Percentiles rank a stretch among this genome's conserved stretches.
Evolutionary conservation across 2,888 invertebrate genomes (phyloP).

Genomic region (Trichacis sp.): DNA sequence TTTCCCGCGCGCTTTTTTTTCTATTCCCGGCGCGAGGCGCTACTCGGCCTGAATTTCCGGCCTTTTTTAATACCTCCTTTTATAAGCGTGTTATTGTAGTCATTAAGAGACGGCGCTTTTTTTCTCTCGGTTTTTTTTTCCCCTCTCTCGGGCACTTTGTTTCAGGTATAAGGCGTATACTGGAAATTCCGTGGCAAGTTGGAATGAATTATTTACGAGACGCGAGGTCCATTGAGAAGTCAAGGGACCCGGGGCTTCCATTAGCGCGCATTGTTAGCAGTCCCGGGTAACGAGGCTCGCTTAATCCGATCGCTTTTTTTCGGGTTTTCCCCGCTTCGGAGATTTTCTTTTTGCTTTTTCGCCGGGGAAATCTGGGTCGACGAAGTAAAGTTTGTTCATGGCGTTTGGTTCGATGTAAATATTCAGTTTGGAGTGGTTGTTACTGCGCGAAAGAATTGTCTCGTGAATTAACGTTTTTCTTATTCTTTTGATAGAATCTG

Average conservation of each 20-base stretch:
- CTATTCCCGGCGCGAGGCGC: not conserved
- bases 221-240: conserved; percentile 10
- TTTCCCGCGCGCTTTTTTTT: conserved; percentile 6
- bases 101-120: not conserved
- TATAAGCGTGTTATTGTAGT: not conserved
- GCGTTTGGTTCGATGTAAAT: too few species aligned
- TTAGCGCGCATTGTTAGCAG: conserved; percentile 6
- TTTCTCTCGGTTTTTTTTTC: not conserved
- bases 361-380: too few species aligned
- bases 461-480: too few species aligned
- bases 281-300: conserved; percentile 2
- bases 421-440: too few species aligned
- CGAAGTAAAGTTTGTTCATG: too few species aligned
- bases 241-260: conserved; percentile 1
- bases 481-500: too few species aligned
- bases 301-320: too few species aligned
- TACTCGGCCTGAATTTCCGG: not conserved
- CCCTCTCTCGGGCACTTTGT: not conserved
- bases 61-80: not conserved
- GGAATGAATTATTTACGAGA: conserved; percentile 8
- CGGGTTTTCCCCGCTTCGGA: too few species aligned
- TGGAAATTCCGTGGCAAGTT: not conserved
- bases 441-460: too few species aligned
- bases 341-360: too few species aligned
- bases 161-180: not conserved